Percentiles rank a stretch among this genome's conserved stretches.
Conservation (phyloP, 1,140 invertebrate species). For the Sipha flava region DNA sequence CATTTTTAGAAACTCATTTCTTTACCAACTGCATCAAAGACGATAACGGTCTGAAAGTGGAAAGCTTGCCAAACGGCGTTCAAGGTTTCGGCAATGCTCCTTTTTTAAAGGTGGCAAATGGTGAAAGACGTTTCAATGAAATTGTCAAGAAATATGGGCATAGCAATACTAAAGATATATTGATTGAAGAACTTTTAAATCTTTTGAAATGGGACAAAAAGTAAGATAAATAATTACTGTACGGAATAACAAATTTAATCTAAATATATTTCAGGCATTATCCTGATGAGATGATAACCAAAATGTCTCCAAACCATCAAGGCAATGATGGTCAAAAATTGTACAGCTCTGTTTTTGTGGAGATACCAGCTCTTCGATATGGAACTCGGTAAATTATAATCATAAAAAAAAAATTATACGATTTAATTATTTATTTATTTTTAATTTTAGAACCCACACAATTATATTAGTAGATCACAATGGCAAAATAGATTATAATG, state of each 20-base stretch:
- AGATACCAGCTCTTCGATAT: not conserved
- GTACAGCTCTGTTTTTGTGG: slow-evolving; percentile 12
- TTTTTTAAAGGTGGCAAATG: not conserved
- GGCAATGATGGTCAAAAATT: not conserved
- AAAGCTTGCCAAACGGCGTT: not conserved
- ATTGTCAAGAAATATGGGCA: slow-evolving; percentile 21
- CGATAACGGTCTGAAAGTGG: not conserved
- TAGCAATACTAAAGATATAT: not conserved
- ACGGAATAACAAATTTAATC: not conserved
- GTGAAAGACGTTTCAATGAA: not conserved
- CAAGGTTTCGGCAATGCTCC: not conserved
- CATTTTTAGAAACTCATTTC: not conserved
- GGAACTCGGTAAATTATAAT: not conserved
- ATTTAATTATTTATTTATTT: not conserved
- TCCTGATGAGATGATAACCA: not conserved
- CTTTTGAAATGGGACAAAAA: slow-evolving; percentile 6
- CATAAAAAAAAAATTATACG: not conserved
- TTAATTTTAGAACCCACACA: slow-evolving; percentile 21
- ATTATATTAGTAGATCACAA: not conserved
- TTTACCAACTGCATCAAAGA: not conserved
- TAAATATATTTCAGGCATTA: not conserved
- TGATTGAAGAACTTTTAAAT: not conserved
- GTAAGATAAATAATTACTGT: not conserved
- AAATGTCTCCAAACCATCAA: not conserved
- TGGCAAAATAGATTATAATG: slow-evolving; percentile 24